These are phyloP conservation scores for Calliopum simillimum DNA, from an alignment of 2,888 invertebrate species.

Conservation along the genomic window DNA sequence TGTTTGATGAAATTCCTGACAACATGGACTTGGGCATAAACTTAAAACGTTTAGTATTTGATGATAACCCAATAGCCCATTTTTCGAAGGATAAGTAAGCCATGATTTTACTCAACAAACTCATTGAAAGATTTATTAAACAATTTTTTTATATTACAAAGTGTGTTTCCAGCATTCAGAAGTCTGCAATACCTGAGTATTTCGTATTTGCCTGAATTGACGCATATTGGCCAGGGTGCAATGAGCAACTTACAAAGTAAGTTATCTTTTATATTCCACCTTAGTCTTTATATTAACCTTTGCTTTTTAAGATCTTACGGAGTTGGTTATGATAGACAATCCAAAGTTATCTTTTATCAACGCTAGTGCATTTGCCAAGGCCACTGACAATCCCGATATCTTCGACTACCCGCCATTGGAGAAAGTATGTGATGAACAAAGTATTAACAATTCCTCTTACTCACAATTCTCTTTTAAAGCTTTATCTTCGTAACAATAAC, in stretches of 20 bases:
- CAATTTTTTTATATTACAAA: conserved; percentile 57
- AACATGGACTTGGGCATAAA: conserved; percentile 73
- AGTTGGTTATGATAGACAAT: conserved; percentile 75
- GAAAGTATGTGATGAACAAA: conserved; percentile 67
- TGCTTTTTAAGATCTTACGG: conserved; percentile 66
- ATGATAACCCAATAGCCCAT: conserved; percentile 76
- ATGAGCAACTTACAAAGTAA: conserved; percentile 71
- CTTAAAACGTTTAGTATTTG: conserved; percentile 74
- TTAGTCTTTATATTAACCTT: background rate
- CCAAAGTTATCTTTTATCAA: conserved; percentile 72
- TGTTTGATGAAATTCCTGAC: conserved; percentile 72
- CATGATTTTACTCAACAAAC: conserved; percentile 7
- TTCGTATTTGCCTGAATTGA: conserved; percentile 75
- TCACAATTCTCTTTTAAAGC: conserved; percentile 65
- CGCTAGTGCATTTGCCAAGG: conserved; percentile 71
- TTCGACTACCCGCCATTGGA: conserved; percentile 76
- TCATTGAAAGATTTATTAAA: background rate
- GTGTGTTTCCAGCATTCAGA: conserved; percentile 74
- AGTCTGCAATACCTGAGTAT: conserved; percentile 76
- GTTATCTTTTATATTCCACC: conserved; percentile 1
- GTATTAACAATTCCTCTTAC: background rate
- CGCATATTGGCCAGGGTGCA: conserved; percentile 70
- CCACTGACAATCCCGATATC: conserved; percentile 68
- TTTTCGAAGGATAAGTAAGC: conserved; percentile 68
- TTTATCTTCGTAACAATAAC: conserved; percentile 81